These are phyloP conservation scores for Mystacides longicornis DNA, from an alignment of 2,888 invertebrate genomes.

Conservation along the genomic window DNA sequence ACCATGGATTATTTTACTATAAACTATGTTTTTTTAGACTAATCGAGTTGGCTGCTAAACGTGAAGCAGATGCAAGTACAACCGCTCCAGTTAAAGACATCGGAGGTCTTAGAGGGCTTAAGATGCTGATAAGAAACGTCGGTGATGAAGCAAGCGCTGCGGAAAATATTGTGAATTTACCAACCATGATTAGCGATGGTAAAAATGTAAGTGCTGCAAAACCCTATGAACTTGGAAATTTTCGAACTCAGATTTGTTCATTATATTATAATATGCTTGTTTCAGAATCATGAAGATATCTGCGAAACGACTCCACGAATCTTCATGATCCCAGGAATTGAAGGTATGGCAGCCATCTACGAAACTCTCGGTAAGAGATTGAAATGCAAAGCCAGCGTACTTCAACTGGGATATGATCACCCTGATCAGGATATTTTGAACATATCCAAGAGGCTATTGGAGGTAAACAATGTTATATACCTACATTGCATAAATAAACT, in stretches of 20 bases:
- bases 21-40: conserved; percentile 33
- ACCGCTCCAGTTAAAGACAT: conserved; percentile 20
- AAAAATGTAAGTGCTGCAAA: conserved; percentile 32
- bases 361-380: conserved; percentile 47
- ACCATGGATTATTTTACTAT: background rate
- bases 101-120: conserved; percentile 40
- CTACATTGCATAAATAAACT: background rate
- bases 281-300: conserved; percentile 41
- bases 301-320: conserved; percentile 43
- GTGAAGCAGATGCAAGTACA: conserved; percentile 37
- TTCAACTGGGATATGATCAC: conserved; percentile 48
- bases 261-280: conserved; percentile 29
- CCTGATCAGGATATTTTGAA: conserved; percentile 39
- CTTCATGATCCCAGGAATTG: conserved; percentile 60
- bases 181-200: conserved; percentile 45
- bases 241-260: background rate
- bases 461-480: conserved; percentile 35
- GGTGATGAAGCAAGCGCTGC: conserved; percentile 52
- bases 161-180: conserved; percentile 48
- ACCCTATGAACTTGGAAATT: background rate
- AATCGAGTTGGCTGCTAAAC: conserved; percentile 47
- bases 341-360: conserved; percentile 52
- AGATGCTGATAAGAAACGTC: conserved; percentile 52
- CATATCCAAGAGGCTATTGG: conserved; percentile 46
- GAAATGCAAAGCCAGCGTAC: conserved; percentile 44